Base-by-base conservation (phyloP, 2,113 vertebrate species). In the Oryzias curvinotus region DNA sequence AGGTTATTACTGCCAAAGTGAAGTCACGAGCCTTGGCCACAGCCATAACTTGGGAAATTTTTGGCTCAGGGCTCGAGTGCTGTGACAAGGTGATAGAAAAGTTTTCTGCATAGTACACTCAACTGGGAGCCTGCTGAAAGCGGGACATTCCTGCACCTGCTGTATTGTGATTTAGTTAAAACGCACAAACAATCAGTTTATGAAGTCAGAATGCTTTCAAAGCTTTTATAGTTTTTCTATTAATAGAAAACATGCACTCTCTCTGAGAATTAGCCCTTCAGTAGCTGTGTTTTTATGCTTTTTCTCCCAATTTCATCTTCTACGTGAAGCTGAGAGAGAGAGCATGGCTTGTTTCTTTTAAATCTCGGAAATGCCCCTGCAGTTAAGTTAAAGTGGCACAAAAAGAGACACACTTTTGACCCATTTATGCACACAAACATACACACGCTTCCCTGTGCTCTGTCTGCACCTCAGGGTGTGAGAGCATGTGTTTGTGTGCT, bases 361-460 rank as follows among this genome's bases (percentile, higher is more conserved):
- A 71, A 28, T 64, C 63, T 73, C 47, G 8, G 75, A 89, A 88
- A 83, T 83, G 76, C 75, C 77, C 77, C 77, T 65, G 66, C 74
- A 83, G 85, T 89, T 88, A 85, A 89, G 80, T 87, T 62, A 82
- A 89, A 90, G 91, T 89, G 78, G 83, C 68, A 73, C 77, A 77
- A 56, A 54, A 57, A 81, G 50, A 61, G 74, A 62, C 73, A 62
- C 69, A 79, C 72, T 72, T 83, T 84, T 85, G 73, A 84, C 80
- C 77, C 21, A 3, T 52, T 18, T 18, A 6, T 7, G 42, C 25
- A 4, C 45, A 55, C 61, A 56, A 13, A 28, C n/a, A 62, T 56
- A 44, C 54, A 57, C 62, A 61, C 57, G 52, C 45, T 66, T 65
- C 14, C 46, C 14, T 44, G 41, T 51, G 49, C 42, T 65, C 30